Base-by-base conservation (phyloP, 2,888 invertebrate genomes). In the Cryptus armator region DNA sequence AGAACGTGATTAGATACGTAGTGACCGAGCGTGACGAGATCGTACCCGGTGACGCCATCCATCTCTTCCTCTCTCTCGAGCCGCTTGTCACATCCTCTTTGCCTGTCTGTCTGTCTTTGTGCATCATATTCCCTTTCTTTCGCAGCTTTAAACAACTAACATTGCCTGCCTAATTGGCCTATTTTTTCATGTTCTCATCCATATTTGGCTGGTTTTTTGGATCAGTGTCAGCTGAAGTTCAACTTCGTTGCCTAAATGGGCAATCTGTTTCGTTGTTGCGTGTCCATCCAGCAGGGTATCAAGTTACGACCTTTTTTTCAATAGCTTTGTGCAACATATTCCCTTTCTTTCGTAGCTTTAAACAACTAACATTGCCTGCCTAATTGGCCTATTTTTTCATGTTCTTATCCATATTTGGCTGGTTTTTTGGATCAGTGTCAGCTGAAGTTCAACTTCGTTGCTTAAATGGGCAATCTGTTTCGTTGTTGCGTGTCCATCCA, bases 1-100 rank as follows among this genome's bases (percentile, higher is more conserved):
- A 92, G 91, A 75, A 76, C 86, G 88, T 90, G 92, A 93, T 92
- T 93, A 92, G 91, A 91, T 89, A 90, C 89, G 88, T 87, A 88
- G 88, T 87, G 90, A 87, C 85, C 86, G 90, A 81, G 83, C 83
- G 79, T 86, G 86, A 86, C 81, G 86, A 78, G 81, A 81, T 76
- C 85, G 75, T 71, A 75, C 68, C 24, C 78, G 71, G 81, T 86
- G 86, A 86, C 85, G 86, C 75, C 85, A 83, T 86, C 46, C 74
- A 53, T 85, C 80, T 78, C 64, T 68, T 78, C 64, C 83, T 82
- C 70, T 46, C 70, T 46, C 29, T 16, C 14, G 48, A 16, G 67
- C 56, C 64, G 68, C 46, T 66, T 68, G 59, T 24, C 59, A 56
- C 62, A 80, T 83, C 70, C 71, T 72, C 74, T 29, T 32, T 46